Conservation (phyloP, 2,888 invertebrate genomes). For the Morpho deidamia region DNA sequence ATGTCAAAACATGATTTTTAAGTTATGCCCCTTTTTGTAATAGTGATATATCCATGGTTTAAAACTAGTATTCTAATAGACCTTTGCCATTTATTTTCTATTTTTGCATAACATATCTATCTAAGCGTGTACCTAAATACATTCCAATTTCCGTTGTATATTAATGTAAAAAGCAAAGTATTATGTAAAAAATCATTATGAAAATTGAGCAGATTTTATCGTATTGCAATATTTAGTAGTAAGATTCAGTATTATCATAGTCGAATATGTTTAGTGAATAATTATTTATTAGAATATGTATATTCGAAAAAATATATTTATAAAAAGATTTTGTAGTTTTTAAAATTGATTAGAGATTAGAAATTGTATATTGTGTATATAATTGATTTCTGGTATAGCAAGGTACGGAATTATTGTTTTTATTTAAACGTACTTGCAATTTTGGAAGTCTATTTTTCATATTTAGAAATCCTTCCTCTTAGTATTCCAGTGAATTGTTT, state of each 20-base stretch:
- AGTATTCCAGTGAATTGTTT: too few species aligned
- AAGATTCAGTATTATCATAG: constrained; percentile 74
- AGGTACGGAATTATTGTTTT: not conserved
- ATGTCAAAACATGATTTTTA: too few species aligned
- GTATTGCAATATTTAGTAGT: constrained; percentile 74
- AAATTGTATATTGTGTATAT: constrained; percentile 61
- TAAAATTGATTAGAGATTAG: constrained; percentile 23
- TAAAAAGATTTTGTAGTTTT: constrained; percentile 28
- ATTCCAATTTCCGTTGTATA: constrained; percentile 63
- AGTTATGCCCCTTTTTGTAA: too few species aligned
- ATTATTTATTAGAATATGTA: constrained; percentile 53
- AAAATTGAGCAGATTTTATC: constrained; percentile 76
- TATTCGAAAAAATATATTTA: constrained; percentile 60
- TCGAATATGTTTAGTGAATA: constrained; percentile 63
- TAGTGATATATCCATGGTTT: too few species aligned
- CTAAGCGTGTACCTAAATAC: constrained; percentile 20
- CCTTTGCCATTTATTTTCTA: too few species aligned
- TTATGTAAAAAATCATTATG: constrained; percentile 50
- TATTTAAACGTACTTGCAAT: not conserved
- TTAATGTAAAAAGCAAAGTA: constrained; percentile 59
- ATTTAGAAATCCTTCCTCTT: not conserved
- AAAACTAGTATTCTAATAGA: too few species aligned
- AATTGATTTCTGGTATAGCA: constrained; percentile 24
- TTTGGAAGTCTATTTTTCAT: constrained; percentile 1
- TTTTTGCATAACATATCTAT: too few species aligned